Evolutionary conservation across 2,113 vertebrate genomes (phyloP).

Genomic region (Rhinoderma darwinii): DNA sequence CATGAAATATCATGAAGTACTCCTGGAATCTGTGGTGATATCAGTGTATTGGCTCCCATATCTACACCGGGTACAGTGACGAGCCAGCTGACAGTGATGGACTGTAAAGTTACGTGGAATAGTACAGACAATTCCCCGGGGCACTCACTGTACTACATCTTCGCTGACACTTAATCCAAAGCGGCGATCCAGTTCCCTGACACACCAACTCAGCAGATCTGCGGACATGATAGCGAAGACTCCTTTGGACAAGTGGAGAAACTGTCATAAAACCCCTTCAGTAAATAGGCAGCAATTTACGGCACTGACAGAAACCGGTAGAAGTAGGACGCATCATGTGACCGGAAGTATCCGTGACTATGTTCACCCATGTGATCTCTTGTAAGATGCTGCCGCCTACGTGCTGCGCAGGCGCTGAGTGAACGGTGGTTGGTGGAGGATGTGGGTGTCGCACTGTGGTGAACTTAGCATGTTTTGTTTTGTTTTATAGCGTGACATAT

Average conservation of each 20-base stretch:
- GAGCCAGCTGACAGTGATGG: no score
- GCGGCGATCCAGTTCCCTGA: slow-evolving; percentile 77
- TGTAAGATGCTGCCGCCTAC: no score
- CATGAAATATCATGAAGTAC: no score
- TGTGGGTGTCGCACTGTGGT: no score
- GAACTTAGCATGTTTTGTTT: no score
- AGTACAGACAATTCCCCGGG: no score
- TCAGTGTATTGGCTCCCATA: no score
- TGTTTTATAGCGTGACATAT: no score
- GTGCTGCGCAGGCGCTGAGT: not conserved
- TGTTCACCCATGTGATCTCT: not conserved
- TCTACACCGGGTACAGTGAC: no score
- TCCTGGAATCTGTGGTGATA: no score
- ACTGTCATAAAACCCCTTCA: not conserved
- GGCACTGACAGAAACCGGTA: not conserved
- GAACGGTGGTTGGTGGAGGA: not conserved
- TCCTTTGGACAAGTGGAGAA: not conserved
- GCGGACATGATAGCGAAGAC: not conserved
- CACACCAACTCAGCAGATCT: slow-evolving; percentile 81
- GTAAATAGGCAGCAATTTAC: no score
- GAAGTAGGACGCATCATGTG: not conserved
- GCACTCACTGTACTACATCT: slow-evolving; percentile 87
- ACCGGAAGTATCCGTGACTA: not conserved
- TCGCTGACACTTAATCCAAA: slow-evolving; percentile 89
- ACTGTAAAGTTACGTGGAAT: no score